These are phyloP conservation scores for Drosophila algonquin DNA, from an alignment of 2,888 invertebrate species.

Conservation along the genomic window DNA sequence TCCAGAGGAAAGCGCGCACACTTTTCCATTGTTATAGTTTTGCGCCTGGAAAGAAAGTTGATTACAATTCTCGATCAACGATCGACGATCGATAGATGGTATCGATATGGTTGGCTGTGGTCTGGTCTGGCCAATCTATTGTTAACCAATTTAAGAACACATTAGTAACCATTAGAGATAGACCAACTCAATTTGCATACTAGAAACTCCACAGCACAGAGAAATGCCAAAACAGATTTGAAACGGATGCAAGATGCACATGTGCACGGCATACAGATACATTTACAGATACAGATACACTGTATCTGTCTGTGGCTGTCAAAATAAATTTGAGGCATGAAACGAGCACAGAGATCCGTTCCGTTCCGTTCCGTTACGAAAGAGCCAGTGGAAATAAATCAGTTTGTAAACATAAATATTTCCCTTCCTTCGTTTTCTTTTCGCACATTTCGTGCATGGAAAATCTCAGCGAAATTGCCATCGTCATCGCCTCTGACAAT, in stretches of 20 bases:
- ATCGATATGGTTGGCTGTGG: slow-evolving; percentile 26
- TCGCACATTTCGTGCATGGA: slow-evolving; percentile 62
- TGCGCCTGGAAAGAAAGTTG: slow-evolving; percentile 39
- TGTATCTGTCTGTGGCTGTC: slow-evolving; percentile 61
- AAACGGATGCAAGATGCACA: slow-evolving; percentile 26
- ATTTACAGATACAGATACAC: slow-evolving; percentile 13
- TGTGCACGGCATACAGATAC: not conserved
- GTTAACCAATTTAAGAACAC: slow-evolving; percentile 43
- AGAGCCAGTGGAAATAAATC: slow-evolving; percentile 62
- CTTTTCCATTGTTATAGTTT: slow-evolving; percentile 61
- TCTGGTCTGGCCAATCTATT: slow-evolving; percentile 25
- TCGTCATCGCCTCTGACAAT: slow-evolving; percentile 31
- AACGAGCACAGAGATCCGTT: slow-evolving; percentile 43
- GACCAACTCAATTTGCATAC: slow-evolving; percentile 12
- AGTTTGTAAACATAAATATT: slow-evolving; percentile 75
- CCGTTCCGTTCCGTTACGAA: not conserved
- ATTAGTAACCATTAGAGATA: slow-evolving; percentile 16
- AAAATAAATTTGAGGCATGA: slow-evolving; percentile 67
- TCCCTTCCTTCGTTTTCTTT: slow-evolving; percentile 27
- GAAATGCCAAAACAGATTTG: slow-evolving; percentile 19
- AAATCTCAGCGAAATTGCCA: slow-evolving; percentile 53
- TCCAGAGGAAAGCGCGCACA: slow-evolving; percentile 59
- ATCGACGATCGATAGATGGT: not conserved
- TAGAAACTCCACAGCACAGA: not conserved
- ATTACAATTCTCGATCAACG: slow-evolving; percentile 41